phyloP scores from a whole-genome alignment of 2,797 vertebrate species.

The Hirundo rustica region DNA sequence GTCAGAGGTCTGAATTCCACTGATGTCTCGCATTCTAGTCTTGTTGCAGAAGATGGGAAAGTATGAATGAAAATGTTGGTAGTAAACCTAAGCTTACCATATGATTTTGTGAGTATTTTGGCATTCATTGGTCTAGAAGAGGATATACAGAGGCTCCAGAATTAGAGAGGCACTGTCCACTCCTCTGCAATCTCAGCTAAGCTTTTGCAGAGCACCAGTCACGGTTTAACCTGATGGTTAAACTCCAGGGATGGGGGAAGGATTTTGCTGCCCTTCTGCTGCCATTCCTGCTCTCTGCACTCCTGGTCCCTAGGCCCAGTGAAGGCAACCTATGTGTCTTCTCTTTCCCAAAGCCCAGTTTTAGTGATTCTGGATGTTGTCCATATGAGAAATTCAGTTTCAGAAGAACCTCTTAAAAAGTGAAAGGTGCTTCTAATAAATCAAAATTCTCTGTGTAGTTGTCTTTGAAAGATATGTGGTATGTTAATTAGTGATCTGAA shows the following conservation, averaged over 20 bases:
- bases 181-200: neutral
- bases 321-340: neutral
- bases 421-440: neutral
- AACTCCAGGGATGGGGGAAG: neutral
- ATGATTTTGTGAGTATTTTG: neutral
- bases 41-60: conserved; percentile 45
- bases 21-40: conserved; percentile 51
- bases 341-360: neutral
- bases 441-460: neutral
- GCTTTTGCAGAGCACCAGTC: neutral
- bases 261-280: neutral
- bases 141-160: neutral
- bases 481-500: neutral
- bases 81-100: neutral
- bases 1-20: conserved; percentile 58
- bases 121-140: neutral
- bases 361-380: neutral
- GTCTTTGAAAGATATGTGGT: neutral
- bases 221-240: neutral
- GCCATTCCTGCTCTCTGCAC: neutral
- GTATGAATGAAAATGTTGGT: conserved; percentile 46
- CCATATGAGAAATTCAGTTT: neutral
- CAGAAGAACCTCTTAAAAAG: neutral
- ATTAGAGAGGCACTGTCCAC: neutral
- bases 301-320: neutral